These are phyloP conservation scores for Malthinus seriepunctatus DNA, from an alignment of 2,888 invertebrate species.

Conservation along the genomic window DNA sequence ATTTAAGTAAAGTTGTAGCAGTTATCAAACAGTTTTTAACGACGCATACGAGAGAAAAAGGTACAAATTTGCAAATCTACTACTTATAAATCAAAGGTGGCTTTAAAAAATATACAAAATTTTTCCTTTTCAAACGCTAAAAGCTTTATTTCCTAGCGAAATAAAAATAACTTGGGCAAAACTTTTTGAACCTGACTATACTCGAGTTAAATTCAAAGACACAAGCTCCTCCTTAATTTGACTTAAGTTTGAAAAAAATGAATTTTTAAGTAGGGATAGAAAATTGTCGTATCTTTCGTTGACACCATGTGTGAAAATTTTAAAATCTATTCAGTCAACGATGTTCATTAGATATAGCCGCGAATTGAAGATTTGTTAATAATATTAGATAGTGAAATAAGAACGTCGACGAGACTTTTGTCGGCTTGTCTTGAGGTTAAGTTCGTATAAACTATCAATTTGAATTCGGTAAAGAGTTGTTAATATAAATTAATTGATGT, in stretches of 20 bases:
- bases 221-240: constrained; percentile 14
- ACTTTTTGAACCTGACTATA: neutral
- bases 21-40: no score
- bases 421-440: constrained; percentile 37
- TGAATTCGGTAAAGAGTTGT: constrained; percentile 14
- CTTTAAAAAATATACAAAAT: no score
- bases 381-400: constrained; percentile 11
- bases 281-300: constrained; percentile 39
- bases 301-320: constrained; percentile 53
- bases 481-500: constrained; percentile 1
- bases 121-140: no score
- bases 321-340: constrained; percentile 50
- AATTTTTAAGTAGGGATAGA: constrained; percentile 1
- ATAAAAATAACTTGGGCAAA: no score
- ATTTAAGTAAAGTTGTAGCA: no score
- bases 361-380: constrained; percentile 30
- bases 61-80: no score
- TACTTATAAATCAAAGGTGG: no score
- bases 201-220: neutral
- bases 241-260: constrained; percentile 12
- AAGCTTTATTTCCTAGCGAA: no score
- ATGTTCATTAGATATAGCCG: constrained; percentile 43
- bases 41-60: no score
- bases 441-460: constrained; percentile 25
- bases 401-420: constrained; percentile 40